Evolutionary conservation across 2,888 invertebrate species (phyloP).

Genomic region (Euplexia lucipara): DNA sequence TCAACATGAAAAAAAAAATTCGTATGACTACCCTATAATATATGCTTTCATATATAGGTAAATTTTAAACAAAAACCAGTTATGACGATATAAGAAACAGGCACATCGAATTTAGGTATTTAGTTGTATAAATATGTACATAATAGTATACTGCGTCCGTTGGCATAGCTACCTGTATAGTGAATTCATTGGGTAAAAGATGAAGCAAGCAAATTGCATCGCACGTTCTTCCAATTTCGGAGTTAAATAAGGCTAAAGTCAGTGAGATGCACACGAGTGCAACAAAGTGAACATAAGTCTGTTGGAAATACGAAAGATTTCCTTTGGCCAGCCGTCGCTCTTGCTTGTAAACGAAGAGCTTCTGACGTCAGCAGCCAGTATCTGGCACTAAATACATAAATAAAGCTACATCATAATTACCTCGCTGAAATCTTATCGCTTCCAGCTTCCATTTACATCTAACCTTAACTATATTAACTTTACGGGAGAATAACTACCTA

Average conservation of each 20-base stretch:
- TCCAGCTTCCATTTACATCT: conserved; percentile 13
- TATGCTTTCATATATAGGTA: too few relatives aligned
- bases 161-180: conserved; percentile 6
- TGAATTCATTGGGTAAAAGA: conserved; percentile 2
- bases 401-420: conserved; percentile 5
- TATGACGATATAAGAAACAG: too few relatives aligned
- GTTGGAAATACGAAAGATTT: conserved; percentile 13
- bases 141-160: not conserved
- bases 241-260: conserved; percentile 24
- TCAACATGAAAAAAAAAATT: too few relatives aligned
- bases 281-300: conserved; percentile 38
- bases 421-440: conserved; percentile 18
- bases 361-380: conserved; percentile 2
- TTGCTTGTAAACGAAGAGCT: not conserved
- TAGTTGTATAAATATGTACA: too few relatives aligned
- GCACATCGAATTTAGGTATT: too few relatives aligned
- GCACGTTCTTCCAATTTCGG: conserved; percentile 5
- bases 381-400: not conserved
- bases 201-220: not conserved
- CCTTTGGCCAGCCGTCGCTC: conserved; percentile 3
- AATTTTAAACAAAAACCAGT: too few relatives aligned
- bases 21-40: too few relatives aligned
- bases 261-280: conserved; percentile 18
- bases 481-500: conserved; percentile 18
- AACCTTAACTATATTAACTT: conserved; percentile 27